These are phyloP conservation scores for Cheumatopsyche charites DNA, from an alignment of 1,140 invertebrate species.

Conservation along the genomic window DNA sequence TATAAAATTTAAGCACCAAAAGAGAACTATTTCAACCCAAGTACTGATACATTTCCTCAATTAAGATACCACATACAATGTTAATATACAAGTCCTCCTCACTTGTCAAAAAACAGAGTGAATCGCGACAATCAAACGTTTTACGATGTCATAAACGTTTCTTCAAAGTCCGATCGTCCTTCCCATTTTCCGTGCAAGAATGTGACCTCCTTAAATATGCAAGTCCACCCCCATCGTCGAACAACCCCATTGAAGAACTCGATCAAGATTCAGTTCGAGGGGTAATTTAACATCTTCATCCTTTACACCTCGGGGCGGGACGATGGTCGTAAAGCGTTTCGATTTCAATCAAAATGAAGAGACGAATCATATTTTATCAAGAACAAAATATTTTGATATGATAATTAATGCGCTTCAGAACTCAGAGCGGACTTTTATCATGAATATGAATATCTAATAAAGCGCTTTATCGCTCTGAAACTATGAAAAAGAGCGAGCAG, in stretches of 20 bases:
- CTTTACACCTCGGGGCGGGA: slow-evolving; percentile 11
- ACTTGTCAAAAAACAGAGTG: slow-evolving; percentile 33
- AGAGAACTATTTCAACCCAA: no score
- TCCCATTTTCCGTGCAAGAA: slow-evolving; percentile 16
- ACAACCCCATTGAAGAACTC: not conserved
- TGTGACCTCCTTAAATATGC: slow-evolving; percentile 36
- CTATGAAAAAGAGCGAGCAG: slow-evolving; percentile 12
- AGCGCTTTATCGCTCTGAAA: slow-evolving; percentile 11
- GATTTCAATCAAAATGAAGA: slow-evolving; percentile 1
- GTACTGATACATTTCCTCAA: no score
- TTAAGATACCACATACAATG: no score
- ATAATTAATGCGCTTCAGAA: not conserved
- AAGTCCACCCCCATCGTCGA: slow-evolving; percentile 21
- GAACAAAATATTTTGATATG: no score
- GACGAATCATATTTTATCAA: no score
- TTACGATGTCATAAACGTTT: slow-evolving; percentile 44
- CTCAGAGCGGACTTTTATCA: not conserved
- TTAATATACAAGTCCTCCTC: no score
- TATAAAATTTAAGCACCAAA: no score
- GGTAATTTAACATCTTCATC: slow-evolving; percentile 20
- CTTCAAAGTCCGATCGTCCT: slow-evolving; percentile 31
- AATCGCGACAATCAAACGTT: slow-evolving; percentile 44
- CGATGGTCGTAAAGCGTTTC: slow-evolving; percentile 3
- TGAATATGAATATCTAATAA: slow-evolving; percentile 20
- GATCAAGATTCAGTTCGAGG: not conserved